These are phyloP conservation scores for Pogonocichla stellata DNA, from an alignment of 2,113 vertebrate species.

Conservation along the genomic window DNA sequence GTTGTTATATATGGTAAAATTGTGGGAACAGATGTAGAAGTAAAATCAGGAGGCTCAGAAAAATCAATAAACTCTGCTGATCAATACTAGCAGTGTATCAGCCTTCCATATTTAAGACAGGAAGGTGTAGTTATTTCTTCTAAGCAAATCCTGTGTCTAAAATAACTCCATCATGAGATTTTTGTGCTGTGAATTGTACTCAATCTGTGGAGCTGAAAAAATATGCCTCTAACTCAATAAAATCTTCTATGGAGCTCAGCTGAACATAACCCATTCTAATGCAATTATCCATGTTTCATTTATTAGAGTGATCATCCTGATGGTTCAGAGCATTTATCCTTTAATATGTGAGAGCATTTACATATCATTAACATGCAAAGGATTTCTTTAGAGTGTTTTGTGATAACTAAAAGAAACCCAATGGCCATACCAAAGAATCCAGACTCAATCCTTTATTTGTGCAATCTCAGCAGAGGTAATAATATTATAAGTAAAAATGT, in stretches of 20 bases:
- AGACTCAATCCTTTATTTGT: background rate
- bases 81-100: background rate
- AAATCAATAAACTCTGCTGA: background rate
- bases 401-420: background rate
- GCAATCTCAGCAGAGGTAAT: background rate
- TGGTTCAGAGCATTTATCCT: background rate
- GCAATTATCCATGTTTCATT: slow-evolving; percentile 8
- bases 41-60: background rate
- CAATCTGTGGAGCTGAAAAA: background rate
- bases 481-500: background rate
- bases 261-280: background rate
- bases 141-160: background rate
- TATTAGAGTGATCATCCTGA: background rate
- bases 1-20: background rate
- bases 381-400: background rate
- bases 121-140: background rate
- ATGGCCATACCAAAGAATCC: background rate
- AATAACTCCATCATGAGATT: background rate
- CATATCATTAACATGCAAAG: background rate
- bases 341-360: background rate
- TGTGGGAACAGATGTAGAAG: background rate
- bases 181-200: background rate
- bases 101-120: background rate
- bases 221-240: background rate
- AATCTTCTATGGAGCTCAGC: background rate